Evolutionary conservation across 2,797 vertebrate genomes (phyloP).

Genomic region (Oreochromis mossambicus): DNA sequence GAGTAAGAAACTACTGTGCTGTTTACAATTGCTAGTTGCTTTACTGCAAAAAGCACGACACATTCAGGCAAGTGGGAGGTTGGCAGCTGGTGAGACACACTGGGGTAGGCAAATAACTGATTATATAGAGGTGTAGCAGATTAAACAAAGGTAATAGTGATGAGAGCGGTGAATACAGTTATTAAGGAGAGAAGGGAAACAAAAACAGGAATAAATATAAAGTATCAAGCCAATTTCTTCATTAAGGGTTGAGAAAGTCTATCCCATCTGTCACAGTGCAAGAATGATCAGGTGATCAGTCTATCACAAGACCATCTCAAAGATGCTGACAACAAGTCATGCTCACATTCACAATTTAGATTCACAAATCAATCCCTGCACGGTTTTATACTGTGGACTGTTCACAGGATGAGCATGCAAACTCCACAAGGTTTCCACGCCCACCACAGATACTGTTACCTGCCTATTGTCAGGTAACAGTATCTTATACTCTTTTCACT

Average conservation of each 20-base stretch:
- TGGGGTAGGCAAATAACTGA: not conserved
- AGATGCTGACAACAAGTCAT: too few species aligned
- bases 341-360: not conserved
- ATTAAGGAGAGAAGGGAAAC: not conserved
- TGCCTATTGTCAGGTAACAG: not conserved
- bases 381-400: not conserved
- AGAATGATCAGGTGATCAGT: not conserved
- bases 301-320: not conserved
- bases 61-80: not conserved
- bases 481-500: not conserved
- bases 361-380: not conserved
- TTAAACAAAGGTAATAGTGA: not conserved
- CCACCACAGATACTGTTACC: not conserved
- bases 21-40: not conserved
- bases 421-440: not conserved
- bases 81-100: not conserved
- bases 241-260: not conserved
- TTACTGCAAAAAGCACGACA: not conserved
- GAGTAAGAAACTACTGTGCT: not conserved
- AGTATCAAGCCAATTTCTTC: not conserved
- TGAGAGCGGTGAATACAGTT: not conserved
- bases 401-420: not conserved
- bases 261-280: not conserved
- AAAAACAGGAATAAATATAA: not conserved
- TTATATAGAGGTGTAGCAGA: not conserved